Conservation (phyloP, 2,888 invertebrate species). For the Phortica okadai region DNA sequence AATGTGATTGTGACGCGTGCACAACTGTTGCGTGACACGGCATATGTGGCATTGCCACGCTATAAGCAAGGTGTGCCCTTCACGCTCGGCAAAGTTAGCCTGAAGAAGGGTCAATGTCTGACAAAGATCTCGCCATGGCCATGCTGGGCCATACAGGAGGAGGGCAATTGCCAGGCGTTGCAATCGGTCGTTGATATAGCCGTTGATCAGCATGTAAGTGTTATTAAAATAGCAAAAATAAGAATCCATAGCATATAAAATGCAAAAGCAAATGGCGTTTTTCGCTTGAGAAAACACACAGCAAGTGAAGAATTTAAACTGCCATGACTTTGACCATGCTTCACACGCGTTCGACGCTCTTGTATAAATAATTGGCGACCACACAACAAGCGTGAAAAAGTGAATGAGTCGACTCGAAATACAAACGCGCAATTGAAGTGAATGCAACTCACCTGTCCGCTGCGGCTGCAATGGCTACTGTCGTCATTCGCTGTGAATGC, state of each 20-base stretch:
- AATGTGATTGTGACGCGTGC: slow-evolving; percentile 81
- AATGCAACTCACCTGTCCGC: background rate
- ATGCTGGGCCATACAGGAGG: slow-evolving; percentile 84
- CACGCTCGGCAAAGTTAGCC: slow-evolving; percentile 79
- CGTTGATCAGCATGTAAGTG: slow-evolving; percentile 78
- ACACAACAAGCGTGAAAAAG: too few relatives aligned
- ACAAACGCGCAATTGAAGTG: background rate
- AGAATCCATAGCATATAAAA: background rate
- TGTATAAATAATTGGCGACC: too few relatives aligned
- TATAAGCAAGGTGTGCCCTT: slow-evolving; percentile 81
- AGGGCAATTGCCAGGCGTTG: slow-evolving; percentile 82
- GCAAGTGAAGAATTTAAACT: too few relatives aligned
- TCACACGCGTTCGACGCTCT: too few relatives aligned
- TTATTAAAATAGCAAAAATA: slow-evolving; percentile 18
- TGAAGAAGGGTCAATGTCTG: slow-evolving; percentile 77
- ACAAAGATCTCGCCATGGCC: slow-evolving; percentile 81
- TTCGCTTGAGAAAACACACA: too few relatives aligned
- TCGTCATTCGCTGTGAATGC: too few relatives aligned
- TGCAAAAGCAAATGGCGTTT: background rate
- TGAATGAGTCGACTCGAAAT: background rate
- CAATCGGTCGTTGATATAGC: slow-evolving; percentile 84
- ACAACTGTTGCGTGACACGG: slow-evolving; percentile 80
- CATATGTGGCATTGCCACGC: slow-evolving; percentile 80
- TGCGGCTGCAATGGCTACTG: background rate
- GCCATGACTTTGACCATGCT: too few relatives aligned